These are phyloP conservation scores for Oreotrochilus melanogaster DNA, from an alignment of 2,113 vertebrate genomes.

Conservation along the genomic window DNA sequence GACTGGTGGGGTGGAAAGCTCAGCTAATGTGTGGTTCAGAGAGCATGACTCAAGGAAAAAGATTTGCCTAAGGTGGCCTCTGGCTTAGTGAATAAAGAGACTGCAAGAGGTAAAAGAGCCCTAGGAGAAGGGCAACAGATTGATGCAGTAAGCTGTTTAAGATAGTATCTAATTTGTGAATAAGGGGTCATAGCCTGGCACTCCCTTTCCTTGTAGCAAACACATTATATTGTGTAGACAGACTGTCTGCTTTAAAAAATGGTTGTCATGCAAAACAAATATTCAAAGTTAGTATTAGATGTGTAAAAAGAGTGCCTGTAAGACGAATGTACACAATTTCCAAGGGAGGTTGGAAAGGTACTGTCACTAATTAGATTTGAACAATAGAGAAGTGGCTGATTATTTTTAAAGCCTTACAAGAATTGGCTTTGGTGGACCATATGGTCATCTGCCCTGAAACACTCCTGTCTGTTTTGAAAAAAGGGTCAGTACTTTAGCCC, in stretches of 20 bases:
- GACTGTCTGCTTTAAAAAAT: background rate
- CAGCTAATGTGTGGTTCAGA: background rate
- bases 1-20: background rate
- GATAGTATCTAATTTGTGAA: background rate
- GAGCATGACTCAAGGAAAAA: background rate
- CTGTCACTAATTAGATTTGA: background rate
- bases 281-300: background rate
- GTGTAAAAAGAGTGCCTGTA: background rate
- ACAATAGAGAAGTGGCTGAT: background rate
- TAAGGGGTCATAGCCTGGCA: background rate
- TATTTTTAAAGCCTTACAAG: background rate
- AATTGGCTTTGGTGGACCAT: background rate
- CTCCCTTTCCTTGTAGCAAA: background rate
- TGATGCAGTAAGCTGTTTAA: constrained; percentile 8
- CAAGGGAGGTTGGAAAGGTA: background rate
- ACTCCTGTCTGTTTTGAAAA: background rate
- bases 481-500: background rate
- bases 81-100: background rate
- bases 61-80: background rate
- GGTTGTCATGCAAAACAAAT: background rate
- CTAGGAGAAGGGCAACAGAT: background rate
- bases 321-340: background rate
- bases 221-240: background rate
- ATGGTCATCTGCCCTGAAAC: background rate
- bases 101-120: background rate